Evolutionary conservation across 1,140 invertebrate genomes (phyloP), one percentile per base, ranked within the genome.

Genomic region (Bombus sylvicola): DNA sequence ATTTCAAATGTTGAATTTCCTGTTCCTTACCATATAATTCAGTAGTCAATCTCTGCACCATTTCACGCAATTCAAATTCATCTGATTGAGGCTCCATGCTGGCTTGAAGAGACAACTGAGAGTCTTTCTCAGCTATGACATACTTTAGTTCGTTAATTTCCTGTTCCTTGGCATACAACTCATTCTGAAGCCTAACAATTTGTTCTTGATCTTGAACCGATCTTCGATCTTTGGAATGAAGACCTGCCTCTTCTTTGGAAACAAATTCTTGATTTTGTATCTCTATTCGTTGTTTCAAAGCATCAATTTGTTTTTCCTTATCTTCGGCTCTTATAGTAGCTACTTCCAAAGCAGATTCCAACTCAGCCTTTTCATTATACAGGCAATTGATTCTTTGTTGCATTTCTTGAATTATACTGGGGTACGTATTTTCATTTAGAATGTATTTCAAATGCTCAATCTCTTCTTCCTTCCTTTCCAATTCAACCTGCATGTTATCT

Each of bases 361-460:
- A 13, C 9, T 92, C 87, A 2, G 87, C 79, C 25, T 93, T 95
- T 28, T 95, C 94, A 13, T 94, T 93, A 69, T 95, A 94, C 12
- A 95, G 47, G 28, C 80, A 86, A 88, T 95, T 94, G 1, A 95
- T 92, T 22, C 91, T 94, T 8, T 95, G 93, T 75, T 95, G 95
- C 41, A 95, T 86, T 25, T 94, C 91, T 62, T 95, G 93, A 18
- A 95, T 87, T 12, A 95, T 93, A 18, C 59, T 80, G 0, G 94
- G 94, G 84, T 93, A 94, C 1, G 93, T 93, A 41, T 92, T 94
- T 43, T 95, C 93, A 68, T 89, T 93, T 8, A 95, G 73, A 10
- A 93, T 87, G 43, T 93, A 93, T 41, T 94, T 94, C 3, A 95
- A 66, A 80, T 94, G 92, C 13, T 94, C 93, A n/a, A 95, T 91